These are phyloP conservation scores for Delia radicum DNA, from an alignment of 1,140 invertebrate genomes.

Conservation along the genomic window DNA sequence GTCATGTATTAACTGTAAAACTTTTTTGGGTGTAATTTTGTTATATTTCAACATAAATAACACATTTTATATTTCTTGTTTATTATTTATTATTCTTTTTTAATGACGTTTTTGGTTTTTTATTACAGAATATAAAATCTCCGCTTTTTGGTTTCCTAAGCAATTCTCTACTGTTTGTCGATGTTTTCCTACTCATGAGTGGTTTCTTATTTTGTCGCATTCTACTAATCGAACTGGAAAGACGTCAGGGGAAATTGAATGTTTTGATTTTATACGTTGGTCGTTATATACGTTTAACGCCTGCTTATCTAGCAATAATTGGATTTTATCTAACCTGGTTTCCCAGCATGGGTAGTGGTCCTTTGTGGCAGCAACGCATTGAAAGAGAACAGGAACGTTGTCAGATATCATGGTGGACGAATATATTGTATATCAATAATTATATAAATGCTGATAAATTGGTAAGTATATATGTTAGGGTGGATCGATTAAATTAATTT, in stretches of 20 bases:
- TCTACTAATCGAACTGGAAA: constrained; percentile 66
- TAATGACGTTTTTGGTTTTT: background rate
- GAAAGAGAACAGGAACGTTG: constrained; percentile 66
- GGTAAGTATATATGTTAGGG: too few relatives aligned
- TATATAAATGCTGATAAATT: constrained; percentile 68
- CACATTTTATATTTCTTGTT: background rate
- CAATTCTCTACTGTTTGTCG: constrained; percentile 66
- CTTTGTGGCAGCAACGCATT: constrained; percentile 66
- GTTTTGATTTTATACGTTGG: constrained; percentile 63
- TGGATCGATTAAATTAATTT: background rate
- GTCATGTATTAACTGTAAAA: too few relatives aligned
- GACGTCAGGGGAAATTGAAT: constrained; percentile 63
- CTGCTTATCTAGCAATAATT: constrained; percentile 68
- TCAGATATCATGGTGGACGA: constrained; percentile 75
- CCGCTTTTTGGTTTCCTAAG: constrained; percentile 57
- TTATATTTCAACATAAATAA: too few relatives aligned
- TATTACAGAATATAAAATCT: constrained; percentile 33
- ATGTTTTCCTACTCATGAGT: constrained; percentile 67
- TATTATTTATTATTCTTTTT: background rate
- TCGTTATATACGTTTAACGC: constrained; percentile 70
- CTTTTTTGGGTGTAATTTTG: too few relatives aligned
- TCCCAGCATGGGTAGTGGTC: constrained; percentile 65
- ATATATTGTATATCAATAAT: constrained; percentile 82
- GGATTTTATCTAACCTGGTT: constrained; percentile 71
- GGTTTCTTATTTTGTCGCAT: constrained; percentile 67